Evolutionary conservation across 2,888 invertebrate genomes (phyloP).

Genomic region (Chrysomela aeneicollis): DNA sequence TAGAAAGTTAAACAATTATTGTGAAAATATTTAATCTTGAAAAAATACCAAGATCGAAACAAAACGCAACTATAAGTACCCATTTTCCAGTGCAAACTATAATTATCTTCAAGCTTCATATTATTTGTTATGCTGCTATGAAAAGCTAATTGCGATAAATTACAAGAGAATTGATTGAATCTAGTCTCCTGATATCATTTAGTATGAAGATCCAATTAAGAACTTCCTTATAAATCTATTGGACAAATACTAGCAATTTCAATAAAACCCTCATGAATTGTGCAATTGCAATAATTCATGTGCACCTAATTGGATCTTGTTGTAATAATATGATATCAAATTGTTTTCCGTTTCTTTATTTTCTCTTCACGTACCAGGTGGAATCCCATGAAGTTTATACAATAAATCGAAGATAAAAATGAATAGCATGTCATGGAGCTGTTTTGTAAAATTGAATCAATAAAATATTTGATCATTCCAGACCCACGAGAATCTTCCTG

Average conservation of each 20-base stretch:
- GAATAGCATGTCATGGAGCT: too few species aligned
- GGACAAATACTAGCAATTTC: conserved; percentile 37
- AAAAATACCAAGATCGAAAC: conserved; percentile 25
- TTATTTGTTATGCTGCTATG: conserved; percentile 28
- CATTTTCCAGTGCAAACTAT: conserved; percentile 9
- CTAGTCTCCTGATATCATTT: conserved; percentile 23
- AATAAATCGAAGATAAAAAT: too few species aligned
- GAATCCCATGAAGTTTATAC: too few species aligned
- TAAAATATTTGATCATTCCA: too few species aligned
- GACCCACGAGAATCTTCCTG: too few species aligned
- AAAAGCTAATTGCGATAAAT: conserved; percentile 33
- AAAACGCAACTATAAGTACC: conserved; percentile 19
- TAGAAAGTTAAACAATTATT: conserved; percentile 45
- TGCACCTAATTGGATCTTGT: conserved; percentile 18
- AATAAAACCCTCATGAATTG: conserved; percentile 28
- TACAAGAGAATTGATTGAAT: conserved; percentile 34
- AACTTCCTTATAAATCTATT: conserved; percentile 39
- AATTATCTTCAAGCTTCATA: conserved; percentile 30
- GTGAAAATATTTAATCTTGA: conserved; percentile 32
- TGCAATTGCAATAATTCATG: conserved; percentile 22
- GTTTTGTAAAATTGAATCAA: too few species aligned
- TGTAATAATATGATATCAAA: conserved; percentile 26
- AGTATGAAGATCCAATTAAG: conserved; percentile 29
- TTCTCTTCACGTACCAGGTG: neutral
- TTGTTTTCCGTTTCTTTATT: conserved; percentile 23